These are phyloP conservation scores for Montifringilla adamsi DNA, from an alignment of 2,113 vertebrate genomes.

Conservation along the genomic window DNA sequence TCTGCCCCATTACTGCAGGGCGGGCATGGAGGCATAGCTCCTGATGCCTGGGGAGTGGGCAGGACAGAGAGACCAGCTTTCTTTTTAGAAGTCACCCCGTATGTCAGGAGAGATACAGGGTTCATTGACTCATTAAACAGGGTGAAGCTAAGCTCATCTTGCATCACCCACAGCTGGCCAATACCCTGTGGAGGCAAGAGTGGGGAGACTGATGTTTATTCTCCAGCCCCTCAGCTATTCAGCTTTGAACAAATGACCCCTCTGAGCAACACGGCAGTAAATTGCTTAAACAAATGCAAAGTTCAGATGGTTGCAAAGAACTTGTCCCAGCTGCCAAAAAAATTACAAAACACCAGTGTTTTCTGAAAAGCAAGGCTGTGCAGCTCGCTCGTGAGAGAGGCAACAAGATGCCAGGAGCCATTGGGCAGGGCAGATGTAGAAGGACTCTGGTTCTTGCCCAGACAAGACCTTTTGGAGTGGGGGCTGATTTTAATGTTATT, in stretches of 20 bases:
- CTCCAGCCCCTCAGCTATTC: not conserved
- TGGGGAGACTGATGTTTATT: not conserved
- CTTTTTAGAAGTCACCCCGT: not conserved
- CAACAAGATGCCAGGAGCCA: not conserved
- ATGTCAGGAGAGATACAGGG: not conserved
- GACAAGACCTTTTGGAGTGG: not conserved
- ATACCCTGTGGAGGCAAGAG: not conserved
- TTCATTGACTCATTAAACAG: not conserved
- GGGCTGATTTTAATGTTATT: not conserved
- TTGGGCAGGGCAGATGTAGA: not conserved
- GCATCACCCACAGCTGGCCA: not conserved
- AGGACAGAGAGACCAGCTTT: not conserved
- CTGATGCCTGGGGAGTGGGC: not conserved
- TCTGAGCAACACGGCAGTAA: not conserved
- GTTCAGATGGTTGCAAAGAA: constrained; percentile 24
- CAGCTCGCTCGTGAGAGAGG: not conserved
- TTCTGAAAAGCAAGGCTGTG: not conserved
- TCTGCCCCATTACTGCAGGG: not conserved
- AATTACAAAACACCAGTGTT: not conserved
- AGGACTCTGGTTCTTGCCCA: not conserved
- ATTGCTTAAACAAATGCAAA: constrained; percentile 44
- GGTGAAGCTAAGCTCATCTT: not conserved
- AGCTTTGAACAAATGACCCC: not conserved
- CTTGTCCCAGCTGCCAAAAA: not conserved
- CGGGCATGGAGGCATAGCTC: fast-evolving